Conservation (phyloP, 1,140 invertebrate species). For the Laupala kohalensis region DNA sequence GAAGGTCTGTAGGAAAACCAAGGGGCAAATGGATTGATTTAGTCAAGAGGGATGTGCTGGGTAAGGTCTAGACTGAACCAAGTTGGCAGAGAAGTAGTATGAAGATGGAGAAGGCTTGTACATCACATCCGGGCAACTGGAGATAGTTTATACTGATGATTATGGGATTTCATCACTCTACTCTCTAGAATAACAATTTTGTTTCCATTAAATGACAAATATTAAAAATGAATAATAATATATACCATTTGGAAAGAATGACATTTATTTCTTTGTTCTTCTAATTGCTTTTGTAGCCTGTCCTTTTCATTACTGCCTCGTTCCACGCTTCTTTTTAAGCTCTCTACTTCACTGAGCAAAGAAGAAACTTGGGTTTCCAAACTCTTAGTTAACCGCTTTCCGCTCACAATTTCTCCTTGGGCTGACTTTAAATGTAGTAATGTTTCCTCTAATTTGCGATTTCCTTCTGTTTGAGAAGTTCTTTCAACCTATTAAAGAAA, state of each 20-base stretch:
- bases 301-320: not conserved
- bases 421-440: conserved; percentile 27
- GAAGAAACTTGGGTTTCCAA: not conserved
- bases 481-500: not conserved
- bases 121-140: too few relatives aligned
- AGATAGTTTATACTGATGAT: too few relatives aligned
- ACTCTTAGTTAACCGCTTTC: conserved; percentile 26
- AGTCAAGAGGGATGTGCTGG: too few relatives aligned
- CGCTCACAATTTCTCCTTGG: conserved; percentile 32
- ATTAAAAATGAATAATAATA: too few relatives aligned
- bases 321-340: not conserved
- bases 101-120: too few relatives aligned
- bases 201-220: too few relatives aligned
- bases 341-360: not conserved
- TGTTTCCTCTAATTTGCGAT: conserved; percentile 28
- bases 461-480: conserved; percentile 20
- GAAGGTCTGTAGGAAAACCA: too few relatives aligned
- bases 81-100: too few relatives aligned
- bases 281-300: not conserved
- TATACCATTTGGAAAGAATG: not conserved
- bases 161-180: too few relatives aligned
- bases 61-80: too few relatives aligned
- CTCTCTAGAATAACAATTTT: too few relatives aligned
- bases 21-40: too few relatives aligned
- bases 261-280: not conserved